Evolutionary conservation across 2,113 vertebrate genomes (phyloP).

Genomic region (Saguinus imperator): DNA sequence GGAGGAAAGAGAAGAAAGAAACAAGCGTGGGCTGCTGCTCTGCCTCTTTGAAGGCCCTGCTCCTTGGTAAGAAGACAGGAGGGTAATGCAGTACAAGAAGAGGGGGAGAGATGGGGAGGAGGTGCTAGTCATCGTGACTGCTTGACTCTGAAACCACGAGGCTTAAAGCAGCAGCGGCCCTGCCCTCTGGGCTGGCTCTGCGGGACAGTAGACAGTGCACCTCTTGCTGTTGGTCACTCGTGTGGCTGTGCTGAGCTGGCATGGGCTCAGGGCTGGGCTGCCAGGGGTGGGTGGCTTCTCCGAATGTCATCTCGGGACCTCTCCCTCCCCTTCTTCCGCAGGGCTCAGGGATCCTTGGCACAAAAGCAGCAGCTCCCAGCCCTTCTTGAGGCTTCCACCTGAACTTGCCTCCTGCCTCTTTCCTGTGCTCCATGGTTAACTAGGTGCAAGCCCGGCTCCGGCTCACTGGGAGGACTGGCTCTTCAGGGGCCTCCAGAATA

Average conservation of each 20-base stretch:
- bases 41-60: neutral
- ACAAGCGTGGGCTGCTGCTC: neutral
- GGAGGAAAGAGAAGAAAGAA: too few relatives aligned
- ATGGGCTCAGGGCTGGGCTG: neutral
- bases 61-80: neutral
- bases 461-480: neutral
- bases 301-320: accelerated
- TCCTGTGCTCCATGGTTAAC: accelerated
- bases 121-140: accelerated
- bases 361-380: neutral
- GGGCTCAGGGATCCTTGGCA: neutral
- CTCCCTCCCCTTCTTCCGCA: accelerated
- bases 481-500: accelerated
- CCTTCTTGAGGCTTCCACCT: neutral
- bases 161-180: accelerated
- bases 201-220: too few relatives aligned
- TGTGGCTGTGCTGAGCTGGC: neutral
- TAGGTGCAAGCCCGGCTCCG: too few relatives aligned
- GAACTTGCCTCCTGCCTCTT: too few relatives aligned
- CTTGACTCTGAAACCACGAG: accelerated
- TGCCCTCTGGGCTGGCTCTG: neutral
- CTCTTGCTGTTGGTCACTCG: neutral
- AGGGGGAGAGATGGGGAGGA: neutral
- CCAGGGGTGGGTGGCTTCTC: too few relatives aligned
- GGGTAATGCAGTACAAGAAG: accelerated